A percentile compares a stretch with the other conserved stretches of the same genome.
Conservation (phyloP, 2,113 vertebrate species). For the Tyto alba region DNA sequence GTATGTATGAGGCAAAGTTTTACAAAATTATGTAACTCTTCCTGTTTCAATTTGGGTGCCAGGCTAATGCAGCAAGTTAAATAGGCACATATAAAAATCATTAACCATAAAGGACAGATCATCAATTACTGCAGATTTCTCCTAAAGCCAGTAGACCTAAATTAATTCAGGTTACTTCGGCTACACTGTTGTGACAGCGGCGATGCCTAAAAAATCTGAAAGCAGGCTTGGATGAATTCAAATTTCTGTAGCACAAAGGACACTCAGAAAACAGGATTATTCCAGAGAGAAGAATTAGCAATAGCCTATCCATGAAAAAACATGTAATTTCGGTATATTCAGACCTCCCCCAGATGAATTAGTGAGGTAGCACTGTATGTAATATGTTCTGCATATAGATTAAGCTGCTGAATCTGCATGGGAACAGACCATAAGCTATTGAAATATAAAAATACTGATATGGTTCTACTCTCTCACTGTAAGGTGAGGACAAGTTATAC, state of each 20-base stretch:
- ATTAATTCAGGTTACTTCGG: conserved; percentile 19
- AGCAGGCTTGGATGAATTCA: neutral
- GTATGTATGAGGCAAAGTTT: neutral
- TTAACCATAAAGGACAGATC: neutral
- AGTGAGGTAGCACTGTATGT: neutral
- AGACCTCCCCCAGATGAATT: neutral
- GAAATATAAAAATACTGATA: neutral
- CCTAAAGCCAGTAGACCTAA: neutral
- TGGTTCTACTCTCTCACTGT: neutral
- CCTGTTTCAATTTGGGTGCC: neutral
- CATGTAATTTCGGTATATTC: neutral
- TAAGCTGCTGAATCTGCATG: neutral
- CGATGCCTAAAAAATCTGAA: neutral
- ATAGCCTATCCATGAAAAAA: neutral
- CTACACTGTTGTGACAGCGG: neutral
- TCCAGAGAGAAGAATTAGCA: neutral
- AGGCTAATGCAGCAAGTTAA: neutral
- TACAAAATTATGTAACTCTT: neutral
- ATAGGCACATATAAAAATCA: neutral
- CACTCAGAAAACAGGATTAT: neutral
- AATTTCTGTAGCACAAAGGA: neutral
- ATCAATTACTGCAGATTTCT: neutral
- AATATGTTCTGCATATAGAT: neutral
- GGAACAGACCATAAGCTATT: neutral
- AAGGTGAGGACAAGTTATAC: neutral